Percentiles rank a stretch among this genome's conserved stretches.
Conservation (phyloP, 2,113 vertebrate species). For the Puntigrus tetrazona region DNA sequence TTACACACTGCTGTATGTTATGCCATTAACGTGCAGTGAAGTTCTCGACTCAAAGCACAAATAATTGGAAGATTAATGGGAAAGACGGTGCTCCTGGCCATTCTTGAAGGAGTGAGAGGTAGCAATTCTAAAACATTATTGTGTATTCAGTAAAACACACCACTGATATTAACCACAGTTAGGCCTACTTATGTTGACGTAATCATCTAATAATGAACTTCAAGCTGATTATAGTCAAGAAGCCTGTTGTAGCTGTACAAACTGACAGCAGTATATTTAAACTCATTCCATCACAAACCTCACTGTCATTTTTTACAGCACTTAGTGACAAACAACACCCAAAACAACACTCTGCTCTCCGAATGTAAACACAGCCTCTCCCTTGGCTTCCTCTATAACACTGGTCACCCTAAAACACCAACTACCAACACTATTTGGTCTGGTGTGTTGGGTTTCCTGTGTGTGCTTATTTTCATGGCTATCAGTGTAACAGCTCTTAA, state of each 20-base stretch:
- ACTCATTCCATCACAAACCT: background rate
- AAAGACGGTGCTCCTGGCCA: background rate
- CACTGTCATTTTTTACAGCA: background rate
- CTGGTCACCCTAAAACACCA: background rate
- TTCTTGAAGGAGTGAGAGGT: background rate
- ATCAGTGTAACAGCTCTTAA: background rate
- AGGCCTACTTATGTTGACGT: background rate
- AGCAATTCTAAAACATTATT: background rate
- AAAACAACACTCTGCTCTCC: background rate
- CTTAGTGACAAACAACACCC: background rate
- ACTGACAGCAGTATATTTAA: background rate
- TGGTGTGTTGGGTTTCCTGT: background rate
- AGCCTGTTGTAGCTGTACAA: background rate
- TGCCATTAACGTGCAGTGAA: constrained; percentile 15
- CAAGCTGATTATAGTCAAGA: background rate
- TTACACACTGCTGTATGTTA: constrained; percentile 32
- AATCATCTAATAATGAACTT: background rate
- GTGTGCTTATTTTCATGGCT: background rate
- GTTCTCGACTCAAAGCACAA: background rate
- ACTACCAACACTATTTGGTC: background rate
- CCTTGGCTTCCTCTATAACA: background rate
- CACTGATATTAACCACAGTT: background rate
- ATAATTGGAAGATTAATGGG: constrained; percentile 31
- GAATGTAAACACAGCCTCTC: background rate
- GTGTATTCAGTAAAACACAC: too few relatives aligned